Conservation (phyloP, 1,140 invertebrate species). For the Ips nitidus region DNA sequence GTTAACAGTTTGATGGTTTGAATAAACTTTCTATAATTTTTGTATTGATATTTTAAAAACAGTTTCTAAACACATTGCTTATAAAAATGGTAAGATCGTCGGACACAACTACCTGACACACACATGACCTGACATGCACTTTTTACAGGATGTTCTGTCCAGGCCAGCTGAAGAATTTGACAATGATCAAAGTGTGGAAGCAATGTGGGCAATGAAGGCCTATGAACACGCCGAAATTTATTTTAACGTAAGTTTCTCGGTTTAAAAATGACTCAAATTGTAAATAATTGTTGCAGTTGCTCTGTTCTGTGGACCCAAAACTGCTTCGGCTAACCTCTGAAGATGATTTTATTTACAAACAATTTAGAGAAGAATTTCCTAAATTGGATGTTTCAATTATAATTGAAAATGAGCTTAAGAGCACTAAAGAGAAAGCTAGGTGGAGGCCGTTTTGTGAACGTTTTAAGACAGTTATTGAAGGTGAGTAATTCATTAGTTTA, state of each 20-base stretch:
- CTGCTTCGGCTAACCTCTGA: conserved; percentile 79
- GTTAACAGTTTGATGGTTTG: too few species aligned
- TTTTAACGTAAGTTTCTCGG: conserved; percentile 77
- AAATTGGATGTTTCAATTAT: conserved; percentile 75
- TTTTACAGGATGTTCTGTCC: conserved; percentile 62
- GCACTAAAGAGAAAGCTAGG: conserved; percentile 74
- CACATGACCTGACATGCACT: neutral
- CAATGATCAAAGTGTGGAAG: conserved; percentile 82
- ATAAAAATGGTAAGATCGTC: too few species aligned
- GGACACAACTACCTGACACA: too few species aligned
- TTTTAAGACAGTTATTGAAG: conserved; percentile 81
- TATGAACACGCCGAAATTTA: conserved; percentile 93
- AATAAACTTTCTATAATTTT: too few species aligned
- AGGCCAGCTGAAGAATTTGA: conserved; percentile 81
- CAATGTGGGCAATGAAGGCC: conserved; percentile 89
- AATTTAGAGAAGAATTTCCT: conserved; percentile 85
- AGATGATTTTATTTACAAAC: conserved; percentile 86
- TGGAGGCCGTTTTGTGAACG: conserved; percentile 91
- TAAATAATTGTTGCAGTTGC: conserved; percentile 64
- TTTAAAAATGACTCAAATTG: conserved; percentile 2
- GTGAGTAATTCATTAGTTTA: neutral
- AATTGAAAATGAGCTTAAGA: conserved; percentile 85
- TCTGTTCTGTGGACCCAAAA: conserved; percentile 85
- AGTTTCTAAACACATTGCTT: too few species aligned
- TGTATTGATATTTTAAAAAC: too few species aligned